Evolutionary conservation across 37 sponge, comb jelly and placozoan genomes (phyloP).

Genomic region (Spongia lamella): DNA sequence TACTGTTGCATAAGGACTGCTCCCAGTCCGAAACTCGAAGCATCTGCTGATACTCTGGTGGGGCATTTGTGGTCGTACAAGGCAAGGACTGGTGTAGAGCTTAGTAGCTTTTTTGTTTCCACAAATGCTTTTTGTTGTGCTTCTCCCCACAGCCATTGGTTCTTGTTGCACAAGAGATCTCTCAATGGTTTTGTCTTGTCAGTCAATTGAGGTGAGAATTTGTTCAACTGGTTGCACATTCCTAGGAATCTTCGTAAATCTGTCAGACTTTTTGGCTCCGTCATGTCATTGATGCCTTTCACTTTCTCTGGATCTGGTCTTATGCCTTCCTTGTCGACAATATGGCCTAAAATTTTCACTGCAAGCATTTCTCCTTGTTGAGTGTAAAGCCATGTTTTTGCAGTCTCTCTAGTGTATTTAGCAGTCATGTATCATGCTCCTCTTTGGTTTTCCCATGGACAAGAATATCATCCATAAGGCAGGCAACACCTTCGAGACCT

Average conservation of each 20-base stretch:
- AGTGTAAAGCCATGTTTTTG: constrained; percentile 26
- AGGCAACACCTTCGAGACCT: too few relatives aligned
- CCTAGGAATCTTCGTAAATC: constrained; percentile 27
- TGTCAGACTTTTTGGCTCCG: neutral
- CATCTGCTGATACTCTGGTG: too few relatives aligned
- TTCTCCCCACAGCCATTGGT: constrained; percentile 18
- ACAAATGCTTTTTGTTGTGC: constrained; percentile 19
- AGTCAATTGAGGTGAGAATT: too few relatives aligned
- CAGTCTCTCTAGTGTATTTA: neutral
- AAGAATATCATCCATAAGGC: too few relatives aligned
- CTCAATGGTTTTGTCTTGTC: constrained; percentile 1
- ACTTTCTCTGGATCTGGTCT: constrained; percentile 28
- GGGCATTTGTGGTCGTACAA: constrained; percentile 9
- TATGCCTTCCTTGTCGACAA: constrained; percentile 16
- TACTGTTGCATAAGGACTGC: too few relatives aligned
- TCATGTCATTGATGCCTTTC: constrained; percentile 1
- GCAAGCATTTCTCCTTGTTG: constrained; percentile 30
- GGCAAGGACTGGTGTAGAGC: constrained; percentile 2
- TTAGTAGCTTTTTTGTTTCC: neutral
- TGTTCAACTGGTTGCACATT: constrained; percentile 22
- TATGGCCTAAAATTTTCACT: constrained; percentile 16
- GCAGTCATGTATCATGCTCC: too few relatives aligned
- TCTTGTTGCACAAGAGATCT: too few relatives aligned
- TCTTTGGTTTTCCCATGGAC: too few relatives aligned
- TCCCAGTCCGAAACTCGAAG: too few relatives aligned